These are phyloP conservation scores for Neogale vison DNA, from an alignment of 2,113 vertebrate species.

Conservation along the genomic window DNA sequence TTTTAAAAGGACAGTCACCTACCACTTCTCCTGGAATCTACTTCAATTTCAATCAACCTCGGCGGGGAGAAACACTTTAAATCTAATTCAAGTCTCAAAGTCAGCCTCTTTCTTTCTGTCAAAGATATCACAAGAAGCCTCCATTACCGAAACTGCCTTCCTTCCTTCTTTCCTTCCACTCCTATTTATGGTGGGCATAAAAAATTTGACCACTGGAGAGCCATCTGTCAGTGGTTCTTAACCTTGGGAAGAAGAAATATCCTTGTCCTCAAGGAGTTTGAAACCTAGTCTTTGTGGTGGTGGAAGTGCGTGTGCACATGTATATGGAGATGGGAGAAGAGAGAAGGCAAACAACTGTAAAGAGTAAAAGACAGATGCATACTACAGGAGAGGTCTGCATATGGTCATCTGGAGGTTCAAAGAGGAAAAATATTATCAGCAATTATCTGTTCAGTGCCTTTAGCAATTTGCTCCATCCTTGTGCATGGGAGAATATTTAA, in stretches of 20 bases:
- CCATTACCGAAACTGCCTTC: not conserved
- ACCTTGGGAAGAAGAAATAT: not conserved
- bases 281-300: not conserved
- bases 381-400: not conserved
- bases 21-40: not conserved
- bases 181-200: not conserved
- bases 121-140: not conserved
- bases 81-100: not conserved
- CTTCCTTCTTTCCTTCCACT: not conserved
- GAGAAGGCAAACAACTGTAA: not conserved
- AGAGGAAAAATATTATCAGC: not conserved
- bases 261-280: not conserved
- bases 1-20: not conserved
- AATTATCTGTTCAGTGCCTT: not conserved
- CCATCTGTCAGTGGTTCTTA: not conserved
- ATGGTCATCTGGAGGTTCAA: not conserved
- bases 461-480: slow-evolving; percentile 7
- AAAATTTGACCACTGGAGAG: not conserved
- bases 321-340: not conserved
- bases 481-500: not conserved
- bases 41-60: not conserved
- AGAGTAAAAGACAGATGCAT: not conserved
- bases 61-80: not conserved
- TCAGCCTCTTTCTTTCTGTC: not conserved
- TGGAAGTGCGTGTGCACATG: not conserved